Evolutionary conservation across 64 coral and sea anemone species (phyloP).

Genomic region (Orbicella faveolata): DNA sequence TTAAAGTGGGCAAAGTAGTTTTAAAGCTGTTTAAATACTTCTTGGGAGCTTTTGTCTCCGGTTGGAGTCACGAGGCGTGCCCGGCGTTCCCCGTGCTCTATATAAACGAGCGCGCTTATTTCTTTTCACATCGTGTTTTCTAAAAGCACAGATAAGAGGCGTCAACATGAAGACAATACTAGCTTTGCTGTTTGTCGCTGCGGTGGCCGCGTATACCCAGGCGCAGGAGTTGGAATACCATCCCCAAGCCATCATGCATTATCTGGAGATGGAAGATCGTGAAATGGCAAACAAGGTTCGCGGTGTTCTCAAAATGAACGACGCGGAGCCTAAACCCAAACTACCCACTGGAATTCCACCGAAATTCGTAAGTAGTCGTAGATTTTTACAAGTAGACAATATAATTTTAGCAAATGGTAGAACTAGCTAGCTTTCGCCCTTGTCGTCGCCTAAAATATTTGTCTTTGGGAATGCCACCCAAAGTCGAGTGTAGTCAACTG

Average conservation of each 20-base stretch:
- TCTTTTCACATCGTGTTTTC: slow-evolving; percentile 13
- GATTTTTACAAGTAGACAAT: no score
- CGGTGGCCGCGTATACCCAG: neutral
- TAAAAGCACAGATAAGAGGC: neutral
- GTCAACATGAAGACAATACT: slow-evolving; percentile 4
- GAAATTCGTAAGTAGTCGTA: no score
- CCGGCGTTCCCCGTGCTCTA: neutral
- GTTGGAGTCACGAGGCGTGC: neutral
- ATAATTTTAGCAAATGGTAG: no score
- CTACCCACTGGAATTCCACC: no score
- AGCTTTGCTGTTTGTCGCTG: slow-evolving; percentile 19
- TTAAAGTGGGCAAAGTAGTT: neutral
- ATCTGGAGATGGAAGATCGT: slow-evolving; percentile 23
- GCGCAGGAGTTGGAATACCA: slow-evolving; percentile 11
- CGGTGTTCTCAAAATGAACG: neutral
- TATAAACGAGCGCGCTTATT: neutral
- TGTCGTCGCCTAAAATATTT: no score
- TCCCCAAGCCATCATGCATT: slow-evolving; percentile 17
- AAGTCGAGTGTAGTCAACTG: no score
- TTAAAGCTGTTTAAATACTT: slow-evolving; percentile 5
- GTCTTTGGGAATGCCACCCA: no score
- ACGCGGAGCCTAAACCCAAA: neutral
- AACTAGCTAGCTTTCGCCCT: no score
- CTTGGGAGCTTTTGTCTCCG: neutral
- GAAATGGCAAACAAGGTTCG: slow-evolving; percentile 22